Evolutionary conservation across 2,113 vertebrate genomes (phyloP).

Genomic region (Cyprinodon brontotheroides): DNA sequence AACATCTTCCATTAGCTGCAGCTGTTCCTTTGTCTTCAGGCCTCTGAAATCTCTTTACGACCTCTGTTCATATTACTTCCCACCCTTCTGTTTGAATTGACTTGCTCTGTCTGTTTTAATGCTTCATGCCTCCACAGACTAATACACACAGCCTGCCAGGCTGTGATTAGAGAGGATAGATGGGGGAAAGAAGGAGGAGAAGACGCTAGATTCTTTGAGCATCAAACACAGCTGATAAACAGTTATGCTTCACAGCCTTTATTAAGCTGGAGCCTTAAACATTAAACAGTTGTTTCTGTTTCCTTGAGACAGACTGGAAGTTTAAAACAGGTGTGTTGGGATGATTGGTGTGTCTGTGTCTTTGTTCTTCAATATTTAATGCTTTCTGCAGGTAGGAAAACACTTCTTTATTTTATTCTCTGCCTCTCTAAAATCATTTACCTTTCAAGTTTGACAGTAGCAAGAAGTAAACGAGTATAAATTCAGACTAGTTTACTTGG

Average conservation of each 20-base stretch:
- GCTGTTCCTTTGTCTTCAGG: constrained; percentile 38
- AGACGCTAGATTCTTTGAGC: constrained; percentile 40
- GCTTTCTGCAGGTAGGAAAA: constrained; percentile 1
- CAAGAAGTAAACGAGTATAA: not conserved
- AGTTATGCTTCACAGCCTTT: constrained; percentile 7
- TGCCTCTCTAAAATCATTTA: not conserved
- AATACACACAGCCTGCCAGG: constrained; percentile 49
- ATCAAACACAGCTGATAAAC: constrained; percentile 44
- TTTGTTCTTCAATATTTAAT: constrained; percentile 13
- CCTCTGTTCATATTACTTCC: not conserved
- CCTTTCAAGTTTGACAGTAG: not conserved
- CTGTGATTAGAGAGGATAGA: constrained; percentile 61
- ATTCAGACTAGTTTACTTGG: too few species aligned
- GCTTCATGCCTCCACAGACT: constrained; percentile 19
- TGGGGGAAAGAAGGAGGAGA: constrained; percentile 27
- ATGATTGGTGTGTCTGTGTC: constrained; percentile 38
- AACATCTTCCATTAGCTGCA: constrained; percentile 24
- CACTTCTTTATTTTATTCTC: not conserved
- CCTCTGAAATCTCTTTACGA: not conserved
- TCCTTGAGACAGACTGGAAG: constrained; percentile 14
- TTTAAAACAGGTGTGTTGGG: constrained; percentile 42
- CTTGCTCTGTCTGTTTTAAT: constrained; percentile 35
- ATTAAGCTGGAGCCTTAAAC: constrained; percentile 40
- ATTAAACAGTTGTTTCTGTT: constrained; percentile 38
- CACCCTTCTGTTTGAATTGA: constrained; percentile 25